Base-by-base conservation (phyloP, 2,888 invertebrate species). In the Scotopteryx bipunctaria region DNA sequence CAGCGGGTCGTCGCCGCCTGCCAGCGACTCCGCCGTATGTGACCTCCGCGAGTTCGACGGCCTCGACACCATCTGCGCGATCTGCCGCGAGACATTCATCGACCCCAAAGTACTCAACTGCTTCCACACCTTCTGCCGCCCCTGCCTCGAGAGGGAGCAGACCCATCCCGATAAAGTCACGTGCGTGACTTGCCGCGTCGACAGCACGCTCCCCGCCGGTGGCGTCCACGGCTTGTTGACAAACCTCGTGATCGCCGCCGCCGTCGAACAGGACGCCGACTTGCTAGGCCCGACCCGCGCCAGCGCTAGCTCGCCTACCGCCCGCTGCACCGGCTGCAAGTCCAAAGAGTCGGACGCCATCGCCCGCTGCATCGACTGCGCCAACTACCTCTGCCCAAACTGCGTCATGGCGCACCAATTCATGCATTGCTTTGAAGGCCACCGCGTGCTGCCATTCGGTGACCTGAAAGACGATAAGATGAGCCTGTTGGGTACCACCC, bases 331-430 rank as follows among this genome's bases (percentile, higher is more conserved):
- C 67, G 98, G 98, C 76, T 99, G 99, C 92, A 99, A 98, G 88
- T 96, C 96, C 65, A 96, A 96, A 81, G 97, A 98, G 83, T 94
- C 96, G 13, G 96, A 95, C 93, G 98, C 98, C 37, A 97, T 98
- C 50, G 98, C 98, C 57, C 96, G 97, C 80, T 99, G 98, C 87
- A 95, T 97, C 75, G 98, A 99, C 85, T 99, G 99, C 88, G 96
- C 96, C 75, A 98, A 98, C 81, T 97, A 96, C 81, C 93, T 99
- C 67, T 99, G 99, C 91, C 95, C 96, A 53, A 98, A 98, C 84
- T 99, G 99, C 93, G 97, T 98, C 73, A 98, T 98, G 94, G 99
- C 99, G 59, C 99, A 99, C 89, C 97, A 98, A 90, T 98, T 97
- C 84, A 99, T 99, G 98, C 98, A 98, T 86, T 99, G 98, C 84